Evolutionary conservation across 2,113 vertebrate genomes (phyloP).

Genomic region (Lota lota): DNA sequence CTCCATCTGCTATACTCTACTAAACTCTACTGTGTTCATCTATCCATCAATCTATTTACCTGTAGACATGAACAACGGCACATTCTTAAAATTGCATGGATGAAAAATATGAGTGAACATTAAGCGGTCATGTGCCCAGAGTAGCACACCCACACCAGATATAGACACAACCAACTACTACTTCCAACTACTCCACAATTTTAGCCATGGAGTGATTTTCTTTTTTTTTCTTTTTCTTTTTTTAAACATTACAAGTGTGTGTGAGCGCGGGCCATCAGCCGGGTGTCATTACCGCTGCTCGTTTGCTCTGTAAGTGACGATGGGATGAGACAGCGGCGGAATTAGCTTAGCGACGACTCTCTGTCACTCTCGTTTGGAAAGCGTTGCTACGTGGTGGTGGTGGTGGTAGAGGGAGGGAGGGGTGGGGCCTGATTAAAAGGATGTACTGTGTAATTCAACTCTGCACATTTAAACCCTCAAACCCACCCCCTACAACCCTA

Average conservation of each 20-base stretch:
- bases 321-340: slow-evolving; percentile 85
- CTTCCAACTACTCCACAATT: too few relatives aligned
- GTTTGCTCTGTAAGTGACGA: slow-evolving; percentile 84
- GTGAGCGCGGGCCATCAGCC: slow-evolving; percentile 81
- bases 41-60: too few relatives aligned
- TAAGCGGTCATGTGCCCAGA: too few relatives aligned
- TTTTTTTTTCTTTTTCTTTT: too few relatives aligned
- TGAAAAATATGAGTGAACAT: too few relatives aligned
- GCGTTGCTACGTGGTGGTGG: background rate
- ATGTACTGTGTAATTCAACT: slow-evolving; percentile 79
- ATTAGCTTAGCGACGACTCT: slow-evolving; percentile 88
- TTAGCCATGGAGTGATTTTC: too few relatives aligned
- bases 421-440: slow-evolving; percentile 94
- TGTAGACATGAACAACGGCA: too few relatives aligned
- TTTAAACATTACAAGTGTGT: slow-evolving; percentile 35
- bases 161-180: too few relatives aligned
- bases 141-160: too few relatives aligned
- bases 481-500: slow-evolving; percentile 69
- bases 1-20: too few relatives aligned
- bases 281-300: slow-evolving; percentile 78
- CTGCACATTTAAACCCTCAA: slow-evolving; percentile 76
- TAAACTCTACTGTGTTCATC: too few relatives aligned
- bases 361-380: slow-evolving; percentile 84
- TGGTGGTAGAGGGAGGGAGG: slow-evolving; percentile 71
- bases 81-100: too few relatives aligned